Evolutionary conservation across 1,140 invertebrate genomes (phyloP), one percentile per base, ranked within the genome.

Genomic region (Globodera ellingtonae): DNA sequence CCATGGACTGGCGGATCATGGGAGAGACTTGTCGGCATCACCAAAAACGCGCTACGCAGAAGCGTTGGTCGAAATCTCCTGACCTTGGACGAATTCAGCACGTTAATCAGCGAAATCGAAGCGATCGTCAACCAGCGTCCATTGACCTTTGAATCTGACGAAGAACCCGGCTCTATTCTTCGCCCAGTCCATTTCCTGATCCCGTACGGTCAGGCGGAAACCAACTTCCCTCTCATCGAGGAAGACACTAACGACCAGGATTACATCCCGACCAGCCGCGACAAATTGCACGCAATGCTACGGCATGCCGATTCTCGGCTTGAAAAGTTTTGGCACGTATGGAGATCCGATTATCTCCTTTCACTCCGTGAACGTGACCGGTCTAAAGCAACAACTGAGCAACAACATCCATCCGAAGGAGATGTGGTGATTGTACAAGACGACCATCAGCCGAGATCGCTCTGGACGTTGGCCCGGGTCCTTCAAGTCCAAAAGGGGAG

Each of bases 101-200:
- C 73, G n/a, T 47, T 75, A 10, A 8, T 75, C n/a, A 1, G 18
- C 73, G 73, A 75, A 4, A 24, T 75, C 21, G n/a, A 8, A 21
- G 73, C 73, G 1, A 67, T 52, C 2, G 15, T 75, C 21, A 75
- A 75, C 21, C 15, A 67, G 0, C 47, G 73, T 70, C 73, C 73
- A 3, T 1, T 75, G 1, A 75, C 73, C 50, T 24, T 56, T 3
- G 9, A 10, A 13, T 18, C 44, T 1, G 46, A 75, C 2, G n/a
- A n/a, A n/a, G n/a, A n/a, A n/a, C n/a, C n/a, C n/a, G n/a, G n/a
- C n/a, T n/a, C n/a, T n/a, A n/a, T n/a, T n/a, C n/a, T n/a, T n/a
- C n/a, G n/a, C n/a, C n/a, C n/a, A 1, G 1, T 62, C 2, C 13
- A 62, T 3, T 35, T 35, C 35, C 3, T 62, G 59, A 62, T 62